Base-by-base conservation (phyloP, 2,113 vertebrate genomes). In the Mesocricetus auratus region DNA sequence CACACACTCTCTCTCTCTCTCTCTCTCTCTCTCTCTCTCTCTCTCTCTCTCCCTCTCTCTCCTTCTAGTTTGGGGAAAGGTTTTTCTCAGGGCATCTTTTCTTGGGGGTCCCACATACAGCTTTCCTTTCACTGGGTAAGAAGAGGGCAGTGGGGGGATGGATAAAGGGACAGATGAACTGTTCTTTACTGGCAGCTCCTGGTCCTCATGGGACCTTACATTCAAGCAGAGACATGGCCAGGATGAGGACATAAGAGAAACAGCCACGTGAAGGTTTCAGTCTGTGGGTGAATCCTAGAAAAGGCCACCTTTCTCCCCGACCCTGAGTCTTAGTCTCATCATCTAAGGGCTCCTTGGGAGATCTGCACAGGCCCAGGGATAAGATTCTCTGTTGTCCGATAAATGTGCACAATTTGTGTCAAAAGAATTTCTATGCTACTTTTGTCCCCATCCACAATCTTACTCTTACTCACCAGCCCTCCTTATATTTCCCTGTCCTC, bases 231-330 rank as follows among this genome's bases (percentile, higher is more conserved):
- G 12, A 22, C 24, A 0, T 33, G 62, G 42, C 82, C 36, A 60
- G 33, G 53, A 78, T 69, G 2, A n/a, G 75, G 33, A n/a, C 3
- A 13, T 8, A 16, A 45, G 29, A 47, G 11, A 9, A 24, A 33
- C 8, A 12, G 1, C 36, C 12, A 4, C 4, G 4, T 29, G 58
- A 15, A 13, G 69, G 19, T 24, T 21, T 1, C 29, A 21, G 10
- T 4, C 26, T 53, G 3, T 36, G 81, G 60, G 64, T 13, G 22
- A 56, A 36, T 12, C 1, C 5, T 31, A 42, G 53, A 71, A 73
- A 13, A n/a, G 21, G 42, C 1, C 5, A 42, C 66, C 0, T 16
- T 19, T 33, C 9, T 5, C 19, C 42, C 36, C 36, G 5, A 17
- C 39, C 12, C 15, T 9, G 22, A 1, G 26, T 5, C 42, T 45